Base-by-base conservation (phyloP, 2,797 vertebrate species). In the Cossypha dichroa region DNA sequence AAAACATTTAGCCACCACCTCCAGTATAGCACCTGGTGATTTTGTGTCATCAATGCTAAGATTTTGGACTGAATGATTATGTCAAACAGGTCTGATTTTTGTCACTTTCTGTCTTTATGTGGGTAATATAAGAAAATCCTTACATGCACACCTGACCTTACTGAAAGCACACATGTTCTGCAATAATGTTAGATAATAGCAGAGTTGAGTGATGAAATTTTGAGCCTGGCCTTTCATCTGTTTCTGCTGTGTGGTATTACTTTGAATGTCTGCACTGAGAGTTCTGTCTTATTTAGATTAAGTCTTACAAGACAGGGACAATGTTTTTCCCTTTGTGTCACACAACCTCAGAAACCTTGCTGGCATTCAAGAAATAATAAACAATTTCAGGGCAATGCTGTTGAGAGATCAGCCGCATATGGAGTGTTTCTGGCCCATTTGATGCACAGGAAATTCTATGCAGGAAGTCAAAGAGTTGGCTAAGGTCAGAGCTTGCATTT, bases 361-460 rank as follows among this genome's bases (percentile, higher is more conserved):
- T 84, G 82, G 36, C 82, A 83, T 80, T 93, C 33, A 59, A 75
- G 55, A 90, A 93, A 91, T 68, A 91, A 85, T 88, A 91, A 88
- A 91, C 86, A 85, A 72, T 92, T 80, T 90, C 83, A 91, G 54
- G 31, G 33, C 9, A 55, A 62, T 83, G 18, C 33, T 90, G 40
- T 68, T 88, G 81, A 80, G 72, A 89, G 62, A 86, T 92, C 79
- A 77, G 40, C 26, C 54, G 48, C 58, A 77, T 76, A 69, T 83
- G 75, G 81, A 78, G 58, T 28, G 38, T 88, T 96, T 94, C 91
- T 93, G 64, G 38, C 10, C 72, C 58, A 72, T 95, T 28, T 93
- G 64, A 88, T 83, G 38, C 34, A 62, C 68, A 25, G 58, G 56
- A 96, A 95, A 85, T 85, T 76, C 64, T 74, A 8, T 70, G 40